These are phyloP conservation scores for Xiphias gladius DNA, from an alignment of 2,113 vertebrate species.

Conservation along the genomic window DNA sequence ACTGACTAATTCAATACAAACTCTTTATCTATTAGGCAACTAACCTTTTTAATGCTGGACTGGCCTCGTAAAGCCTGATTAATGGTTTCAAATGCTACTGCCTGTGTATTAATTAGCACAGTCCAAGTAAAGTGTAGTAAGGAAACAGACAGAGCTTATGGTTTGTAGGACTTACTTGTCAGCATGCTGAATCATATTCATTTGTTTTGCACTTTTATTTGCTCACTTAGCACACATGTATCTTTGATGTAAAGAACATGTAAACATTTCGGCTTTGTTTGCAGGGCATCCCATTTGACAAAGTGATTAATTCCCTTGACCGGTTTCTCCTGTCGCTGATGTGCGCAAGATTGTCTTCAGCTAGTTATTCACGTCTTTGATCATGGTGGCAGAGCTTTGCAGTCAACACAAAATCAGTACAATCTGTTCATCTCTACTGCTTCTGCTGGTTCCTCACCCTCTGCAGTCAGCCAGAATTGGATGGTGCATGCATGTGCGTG, in stretches of 20 bases:
- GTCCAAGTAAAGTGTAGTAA: constrained; percentile 12
- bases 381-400: constrained; percentile 42
- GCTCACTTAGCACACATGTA: background rate
- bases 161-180: constrained; percentile 9
- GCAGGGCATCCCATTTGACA: constrained; percentile 7
- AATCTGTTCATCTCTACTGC: constrained; percentile 26
- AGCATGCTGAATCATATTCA: background rate
- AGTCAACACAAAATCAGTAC: constrained; percentile 49
- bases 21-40: constrained; percentile 58
- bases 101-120: constrained; percentile 58
- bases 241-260: constrained; percentile 27
- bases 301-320: constrained; percentile 25
- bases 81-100: constrained; percentile 45
- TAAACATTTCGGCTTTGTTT: constrained; percentile 26
- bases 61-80: constrained; percentile 54
- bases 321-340: constrained; percentile 13
- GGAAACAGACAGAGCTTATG: background rate
- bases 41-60: constrained; percentile 43
- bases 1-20: constrained; percentile 41
- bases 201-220: background rate
- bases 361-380: constrained; percentile 52
- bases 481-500: background rate
- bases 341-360: constrained; percentile 4
- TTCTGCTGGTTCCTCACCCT: constrained; percentile 25
- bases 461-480: constrained; percentile 26